Conservation (phyloP, 1,140 invertebrate genomes). For the Pomacea maculata region DNA sequence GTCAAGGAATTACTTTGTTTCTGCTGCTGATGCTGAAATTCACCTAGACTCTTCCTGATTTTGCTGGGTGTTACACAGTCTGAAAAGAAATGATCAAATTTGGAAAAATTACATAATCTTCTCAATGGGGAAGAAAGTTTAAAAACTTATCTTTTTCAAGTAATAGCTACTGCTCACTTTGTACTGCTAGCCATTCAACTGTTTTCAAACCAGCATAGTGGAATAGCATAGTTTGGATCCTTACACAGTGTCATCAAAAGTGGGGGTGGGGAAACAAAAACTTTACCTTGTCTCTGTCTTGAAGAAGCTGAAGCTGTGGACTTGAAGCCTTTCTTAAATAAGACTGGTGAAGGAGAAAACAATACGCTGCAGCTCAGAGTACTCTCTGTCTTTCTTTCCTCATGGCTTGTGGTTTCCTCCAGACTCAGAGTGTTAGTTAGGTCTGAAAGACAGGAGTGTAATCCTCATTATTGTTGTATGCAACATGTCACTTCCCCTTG, state of each 20-base stretch:
- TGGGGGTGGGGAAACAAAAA: neutral
- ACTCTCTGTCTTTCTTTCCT: conserved; percentile 13
- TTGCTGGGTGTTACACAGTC: neutral
- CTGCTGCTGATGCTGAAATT: conserved; percentile 17
- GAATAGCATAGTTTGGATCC: neutral
- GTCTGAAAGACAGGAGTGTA: too few species aligned
- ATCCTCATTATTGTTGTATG: too few species aligned
- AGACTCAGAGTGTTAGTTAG: too few species aligned
- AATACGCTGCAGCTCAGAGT: conserved; percentile 42
- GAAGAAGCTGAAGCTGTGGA: conserved; percentile 34
- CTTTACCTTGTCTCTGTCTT: neutral
- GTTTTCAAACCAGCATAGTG: neutral
- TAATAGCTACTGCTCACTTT: too few species aligned
- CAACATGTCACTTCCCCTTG: too few species aligned
- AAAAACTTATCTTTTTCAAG: too few species aligned
- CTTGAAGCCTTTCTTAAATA: conserved; percentile 43
- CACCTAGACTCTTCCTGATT: neutral
- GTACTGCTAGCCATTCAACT: neutral
- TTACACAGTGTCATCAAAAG: too few species aligned
- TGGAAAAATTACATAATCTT: neutral
- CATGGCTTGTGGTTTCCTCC: neutral
- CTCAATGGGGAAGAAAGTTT: neutral
- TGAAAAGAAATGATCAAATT: neutral
- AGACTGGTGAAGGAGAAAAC: conserved; percentile 35
- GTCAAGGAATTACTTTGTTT: conserved; percentile 14